phyloP scores from a whole-genome alignment of 2,797 vertebrate species.

The Taenioides sp. region DNA sequence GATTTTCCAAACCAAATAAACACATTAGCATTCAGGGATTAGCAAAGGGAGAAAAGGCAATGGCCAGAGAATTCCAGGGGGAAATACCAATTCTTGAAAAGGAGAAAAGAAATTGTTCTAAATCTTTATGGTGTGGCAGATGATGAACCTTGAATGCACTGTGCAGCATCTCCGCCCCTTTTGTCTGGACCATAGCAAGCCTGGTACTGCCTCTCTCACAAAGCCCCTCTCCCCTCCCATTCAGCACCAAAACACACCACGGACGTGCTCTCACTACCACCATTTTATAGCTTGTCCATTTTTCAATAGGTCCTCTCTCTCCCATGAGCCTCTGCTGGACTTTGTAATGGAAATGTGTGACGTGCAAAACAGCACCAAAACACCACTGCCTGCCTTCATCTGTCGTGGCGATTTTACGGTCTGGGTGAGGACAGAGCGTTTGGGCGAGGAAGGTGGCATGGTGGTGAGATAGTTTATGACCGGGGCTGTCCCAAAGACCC shows the following conservation, averaged over 20 bases:
- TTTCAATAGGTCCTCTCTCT: constrained; percentile 64
- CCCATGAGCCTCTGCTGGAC: constrained; percentile 67
- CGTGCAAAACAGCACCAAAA: constrained; percentile 70
- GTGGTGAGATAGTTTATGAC: constrained; percentile 59
- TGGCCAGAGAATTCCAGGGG: not conserved
- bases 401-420: constrained; percentile 72
- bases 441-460: constrained; percentile 20
- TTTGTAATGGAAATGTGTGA: constrained; percentile 79
- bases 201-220: constrained; percentile 54
- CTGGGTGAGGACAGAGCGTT: constrained; percentile 49
- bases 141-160: constrained; percentile 74
- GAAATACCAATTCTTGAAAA: constrained; percentile 39
- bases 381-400: constrained; percentile 73
- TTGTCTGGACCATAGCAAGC: constrained; percentile 62
- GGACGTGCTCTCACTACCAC: constrained; percentile 70
- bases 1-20: not conserved
- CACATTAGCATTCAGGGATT: not conserved
- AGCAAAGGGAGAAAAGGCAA: not conserved
- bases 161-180: constrained; percentile 47
- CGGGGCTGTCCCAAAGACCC: constrained; percentile 56
- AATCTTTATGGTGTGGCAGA: constrained; percentile 51
- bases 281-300: constrained; percentile 70
- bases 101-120: constrained; percentile 56
- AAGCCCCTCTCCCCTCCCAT: constrained; percentile 68
- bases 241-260: constrained; percentile 60